Conservation (phyloP, 1,140 invertebrate species). For the Zaprionus capensis region DNA sequence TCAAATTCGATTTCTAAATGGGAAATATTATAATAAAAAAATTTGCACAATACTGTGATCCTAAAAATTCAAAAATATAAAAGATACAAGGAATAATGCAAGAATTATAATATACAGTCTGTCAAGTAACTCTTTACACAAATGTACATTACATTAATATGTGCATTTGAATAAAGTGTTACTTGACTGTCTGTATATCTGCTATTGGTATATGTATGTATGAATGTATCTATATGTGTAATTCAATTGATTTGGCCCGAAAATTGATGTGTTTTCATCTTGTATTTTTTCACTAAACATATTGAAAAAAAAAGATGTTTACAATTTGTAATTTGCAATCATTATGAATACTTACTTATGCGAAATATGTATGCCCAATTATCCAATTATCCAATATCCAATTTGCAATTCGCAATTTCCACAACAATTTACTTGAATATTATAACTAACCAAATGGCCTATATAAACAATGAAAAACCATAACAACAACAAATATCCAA, state of each 20-base stretch:
- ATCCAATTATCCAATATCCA: conserved; percentile 60
- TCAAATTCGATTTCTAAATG: conserved; percentile 34
- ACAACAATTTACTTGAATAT: conserved; percentile 49
- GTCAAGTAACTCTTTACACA: too few species aligned
- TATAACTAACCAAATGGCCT: conserved; percentile 47
- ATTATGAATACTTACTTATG: conserved; percentile 47
- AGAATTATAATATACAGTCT: neutral
- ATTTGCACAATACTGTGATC: conserved; percentile 78
- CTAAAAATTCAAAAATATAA: conserved; percentile 56
- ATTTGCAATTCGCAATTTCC: conserved; percentile 48
- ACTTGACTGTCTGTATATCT: neutral
- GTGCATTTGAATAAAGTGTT: too few species aligned
- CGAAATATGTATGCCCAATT: conserved; percentile 47
- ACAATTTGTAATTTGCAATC: conserved; percentile 53
- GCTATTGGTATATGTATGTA: conserved; percentile 17
- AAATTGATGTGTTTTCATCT: conserved; percentile 58
- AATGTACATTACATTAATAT: too few species aligned
- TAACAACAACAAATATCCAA: conserved; percentile 42
- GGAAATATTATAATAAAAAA: conserved; percentile 34
- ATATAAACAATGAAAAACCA: conserved; percentile 41
- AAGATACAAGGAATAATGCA: conserved; percentile 14
- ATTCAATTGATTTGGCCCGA: conserved; percentile 30
- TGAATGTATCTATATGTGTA: conserved; percentile 12
- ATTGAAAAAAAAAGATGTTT: conserved; percentile 41
- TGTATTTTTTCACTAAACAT: conserved; percentile 52